A percentile compares a stretch with the other conserved stretches of the same genome.
Evolutionary conservation across 2,113 vertebrate genomes (phyloP).

Genomic region (Pyrgilauda ruficollis): DNA sequence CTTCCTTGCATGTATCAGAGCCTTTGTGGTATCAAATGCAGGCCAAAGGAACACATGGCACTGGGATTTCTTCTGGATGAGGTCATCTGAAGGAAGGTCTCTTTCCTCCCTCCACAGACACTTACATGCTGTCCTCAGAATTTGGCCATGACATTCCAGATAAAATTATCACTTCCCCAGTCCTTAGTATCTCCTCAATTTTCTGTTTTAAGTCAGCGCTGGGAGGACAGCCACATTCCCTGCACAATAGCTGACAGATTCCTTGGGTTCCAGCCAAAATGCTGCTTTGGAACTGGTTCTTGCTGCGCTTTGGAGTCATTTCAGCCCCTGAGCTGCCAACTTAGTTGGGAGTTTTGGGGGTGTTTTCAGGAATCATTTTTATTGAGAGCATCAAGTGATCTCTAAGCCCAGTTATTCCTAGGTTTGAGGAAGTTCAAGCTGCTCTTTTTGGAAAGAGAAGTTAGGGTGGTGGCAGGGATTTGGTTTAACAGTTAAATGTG

Average conservation of each 20-base stretch:
- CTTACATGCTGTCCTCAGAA: constrained; percentile 56
- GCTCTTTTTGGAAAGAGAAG: not conserved
- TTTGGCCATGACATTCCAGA: constrained; percentile 55
- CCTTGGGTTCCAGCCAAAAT: constrained; percentile 43
- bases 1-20: not conserved
- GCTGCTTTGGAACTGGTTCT: not conserved
- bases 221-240: constrained; percentile 46
- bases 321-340: not conserved
- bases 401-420: not conserved
- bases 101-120: constrained; percentile 16
- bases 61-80: constrained; percentile 69
- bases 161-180: constrained; percentile 62
- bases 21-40: constrained; percentile 12
- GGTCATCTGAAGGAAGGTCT: constrained; percentile 59
- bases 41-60: constrained; percentile 61
- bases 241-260: constrained; percentile 60
- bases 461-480: not conserved
- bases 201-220: constrained; percentile 32
- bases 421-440: not conserved
- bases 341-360: not conserved
- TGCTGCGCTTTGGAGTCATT: not conserved
- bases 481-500: not conserved
- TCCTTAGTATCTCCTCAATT: constrained; percentile 21
- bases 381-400: not conserved
- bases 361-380: not conserved